Evolutionary conservation across 2,113 vertebrate genomes (phyloP).

Genomic region (Etheostoma spectabile): DNA sequence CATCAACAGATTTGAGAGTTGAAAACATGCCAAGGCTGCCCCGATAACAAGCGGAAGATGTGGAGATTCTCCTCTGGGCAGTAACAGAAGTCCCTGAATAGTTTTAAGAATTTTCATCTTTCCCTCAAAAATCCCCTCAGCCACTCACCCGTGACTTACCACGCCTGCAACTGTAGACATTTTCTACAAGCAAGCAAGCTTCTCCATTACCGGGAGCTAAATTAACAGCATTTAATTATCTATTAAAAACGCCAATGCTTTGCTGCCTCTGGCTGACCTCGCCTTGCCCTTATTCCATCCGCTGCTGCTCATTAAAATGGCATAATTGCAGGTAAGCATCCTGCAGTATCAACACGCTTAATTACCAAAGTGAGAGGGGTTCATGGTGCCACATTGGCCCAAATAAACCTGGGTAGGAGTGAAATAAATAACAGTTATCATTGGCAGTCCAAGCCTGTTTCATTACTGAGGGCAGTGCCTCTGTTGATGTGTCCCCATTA

Average conservation of each 20-base stretch:
- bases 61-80: constrained; percentile 78
- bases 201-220: constrained; percentile 80
- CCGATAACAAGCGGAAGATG: constrained; percentile 75
- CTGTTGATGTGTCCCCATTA: constrained; percentile 70
- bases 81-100: constrained; percentile 61
- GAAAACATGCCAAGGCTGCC: constrained; percentile 74
- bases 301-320: constrained; percentile 84
- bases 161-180: constrained; percentile 66
- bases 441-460: constrained; percentile 72
- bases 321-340: constrained; percentile 86
- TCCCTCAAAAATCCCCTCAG: constrained; percentile 59
- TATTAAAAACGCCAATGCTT: constrained; percentile 86
- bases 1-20: constrained; percentile 64
- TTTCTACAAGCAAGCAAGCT: constrained; percentile 63
- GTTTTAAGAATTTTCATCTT: constrained; percentile 66
- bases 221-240: constrained; percentile 87
- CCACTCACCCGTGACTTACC: constrained; percentile 49
- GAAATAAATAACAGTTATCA: constrained; percentile 83
- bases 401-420: constrained; percentile 79
- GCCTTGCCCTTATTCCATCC: constrained; percentile 73
- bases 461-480: constrained; percentile 75
- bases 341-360: constrained; percentile 83
- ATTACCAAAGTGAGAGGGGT: constrained; percentile 83
- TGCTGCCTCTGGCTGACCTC: constrained; percentile 82
- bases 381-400: constrained; percentile 75